These are phyloP conservation scores for Metallyticus violacea DNA, from an alignment of 2,888 invertebrate species.

Conservation along the genomic window DNA sequence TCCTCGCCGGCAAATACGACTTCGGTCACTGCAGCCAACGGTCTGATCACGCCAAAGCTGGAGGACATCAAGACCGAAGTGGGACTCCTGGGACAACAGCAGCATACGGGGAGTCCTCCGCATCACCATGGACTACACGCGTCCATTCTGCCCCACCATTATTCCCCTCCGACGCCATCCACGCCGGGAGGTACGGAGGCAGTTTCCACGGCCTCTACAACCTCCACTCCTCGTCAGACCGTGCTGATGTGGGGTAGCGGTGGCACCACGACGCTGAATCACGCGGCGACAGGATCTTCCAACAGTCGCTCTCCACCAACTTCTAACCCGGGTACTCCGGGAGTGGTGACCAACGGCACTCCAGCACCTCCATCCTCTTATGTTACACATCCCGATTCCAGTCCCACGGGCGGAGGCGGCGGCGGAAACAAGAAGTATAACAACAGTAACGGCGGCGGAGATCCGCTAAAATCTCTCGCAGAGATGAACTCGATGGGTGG, in stretches of 20 bases:
- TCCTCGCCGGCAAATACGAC: conserved; percentile 56
- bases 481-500: conserved; percentile 51
- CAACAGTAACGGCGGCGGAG: conserved; percentile 35
- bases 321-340: conserved; percentile 30
- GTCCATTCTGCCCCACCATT: conserved; percentile 24
- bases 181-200: not conserved
- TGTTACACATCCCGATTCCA: conserved; percentile 16
- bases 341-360: conserved; percentile 28
- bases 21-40: conserved; percentile 40
- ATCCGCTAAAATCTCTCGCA: conserved; percentile 50
- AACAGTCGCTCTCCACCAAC: conserved; percentile 32
- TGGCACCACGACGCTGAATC: conserved; percentile 36
- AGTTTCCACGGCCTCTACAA: conserved; percentile 39
- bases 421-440: conserved; percentile 30
- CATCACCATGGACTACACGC: conserved; percentile 28
- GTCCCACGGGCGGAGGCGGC: not conserved
- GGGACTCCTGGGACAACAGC: conserved; percentile 39
- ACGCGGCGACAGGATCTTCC: conserved; percentile 27
- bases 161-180: conserved; percentile 33
- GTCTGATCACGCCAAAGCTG: conserved; percentile 58
- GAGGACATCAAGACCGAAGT: conserved; percentile 58
- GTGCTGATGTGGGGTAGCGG: conserved; percentile 86
- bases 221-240: conserved; percentile 76
- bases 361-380: conserved; percentile 34
- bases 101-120: conserved; percentile 27